These are phyloP conservation scores for Perca fluviatilis DNA, from an alignment of 2,113 vertebrate genomes.

Conservation along the genomic window DNA sequence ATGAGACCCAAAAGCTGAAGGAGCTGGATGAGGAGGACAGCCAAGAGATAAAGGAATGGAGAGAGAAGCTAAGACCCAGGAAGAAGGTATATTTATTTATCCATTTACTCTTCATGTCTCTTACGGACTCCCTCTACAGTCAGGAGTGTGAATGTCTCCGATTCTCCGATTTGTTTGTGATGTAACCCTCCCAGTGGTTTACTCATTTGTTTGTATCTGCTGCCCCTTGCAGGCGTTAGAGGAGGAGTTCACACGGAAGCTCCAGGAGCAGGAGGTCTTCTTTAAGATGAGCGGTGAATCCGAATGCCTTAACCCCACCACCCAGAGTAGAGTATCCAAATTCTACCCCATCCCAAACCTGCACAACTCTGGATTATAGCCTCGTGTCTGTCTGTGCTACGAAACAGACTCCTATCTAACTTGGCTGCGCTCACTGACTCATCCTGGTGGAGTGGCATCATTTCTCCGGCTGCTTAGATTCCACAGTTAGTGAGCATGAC, in stretches of 20 bases:
- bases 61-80: constrained; percentile 95
- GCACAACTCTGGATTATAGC: constrained; percentile 90
- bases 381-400: constrained; percentile 6
- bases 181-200: neutral
- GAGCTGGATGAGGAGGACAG: constrained; percentile 97
- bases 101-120: neutral
- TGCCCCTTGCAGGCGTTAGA: constrained; percentile 90
- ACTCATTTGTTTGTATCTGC: constrained; percentile 53
- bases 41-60: constrained; percentile 97
- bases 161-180: neutral
- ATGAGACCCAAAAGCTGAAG: constrained; percentile 98
- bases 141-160: neutral
- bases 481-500: constrained; percentile 54
- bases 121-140: neutral
- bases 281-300: constrained; percentile 99
- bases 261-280: constrained; percentile 99
- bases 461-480: constrained; percentile 39
- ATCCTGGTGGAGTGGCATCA: neutral
- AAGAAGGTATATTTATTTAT: constrained; percentile 90
- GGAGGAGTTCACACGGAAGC: constrained; percentile 97
- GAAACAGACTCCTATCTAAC: constrained; percentile 17
- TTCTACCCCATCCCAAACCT: constrained; percentile 97
- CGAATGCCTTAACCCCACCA: constrained; percentile 97
- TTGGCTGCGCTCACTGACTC: constrained; percentile 24
- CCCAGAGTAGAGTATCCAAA: constrained; percentile 97